Percentiles rank a stretch among this genome's conserved stretches.
These are phyloP conservation scores for Acanthoscelides obtectus DNA, from an alignment of 2,888 invertebrate species.

Conservation along the genomic window DNA sequence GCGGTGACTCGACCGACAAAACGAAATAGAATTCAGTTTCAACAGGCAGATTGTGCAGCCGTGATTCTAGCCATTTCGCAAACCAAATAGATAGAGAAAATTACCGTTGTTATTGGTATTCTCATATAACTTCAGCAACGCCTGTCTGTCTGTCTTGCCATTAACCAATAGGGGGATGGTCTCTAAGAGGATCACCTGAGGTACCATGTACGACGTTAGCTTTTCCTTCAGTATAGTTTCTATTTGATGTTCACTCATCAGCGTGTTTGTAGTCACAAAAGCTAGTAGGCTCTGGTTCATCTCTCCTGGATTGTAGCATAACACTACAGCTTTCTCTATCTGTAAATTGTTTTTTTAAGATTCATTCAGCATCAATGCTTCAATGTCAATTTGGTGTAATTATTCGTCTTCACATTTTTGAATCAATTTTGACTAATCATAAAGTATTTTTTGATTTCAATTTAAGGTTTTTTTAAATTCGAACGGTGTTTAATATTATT, in stretches of 20 bases:
- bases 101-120: slow-evolving; percentile 65
- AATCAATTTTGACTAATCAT: too few species aligned
- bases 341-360: slow-evolving; percentile 54
- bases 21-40: too few species aligned
- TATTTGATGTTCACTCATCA: slow-evolving; percentile 54
- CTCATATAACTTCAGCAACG: slow-evolving; percentile 69
- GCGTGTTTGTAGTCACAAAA: slow-evolving; percentile 51
- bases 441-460: too few species aligned
- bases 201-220: slow-evolving; percentile 74
- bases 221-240: slow-evolving; percentile 60
- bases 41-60: too few species aligned
- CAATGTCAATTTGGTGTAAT: too few species aligned
- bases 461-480: too few species aligned
- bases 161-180: slow-evolving; percentile 77
- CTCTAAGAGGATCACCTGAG: slow-evolving; percentile 69
- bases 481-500: too few species aligned
- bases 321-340: slow-evolving; percentile 70
- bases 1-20: too few species aligned
- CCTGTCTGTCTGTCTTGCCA: slow-evolving; percentile 82
- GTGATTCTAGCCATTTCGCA: too few species aligned
- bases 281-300: slow-evolving; percentile 68
- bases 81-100: too few species aligned
- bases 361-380: too few species aligned
- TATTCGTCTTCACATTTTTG: slow-evolving; percentile 70
- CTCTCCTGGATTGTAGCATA: slow-evolving; percentile 74